Percentiles rank a stretch among this genome's conserved stretches.
Conservation (phyloP, 53 echinoderm and acorn worm genomes). For the Temnopleurus reevesii region DNA sequence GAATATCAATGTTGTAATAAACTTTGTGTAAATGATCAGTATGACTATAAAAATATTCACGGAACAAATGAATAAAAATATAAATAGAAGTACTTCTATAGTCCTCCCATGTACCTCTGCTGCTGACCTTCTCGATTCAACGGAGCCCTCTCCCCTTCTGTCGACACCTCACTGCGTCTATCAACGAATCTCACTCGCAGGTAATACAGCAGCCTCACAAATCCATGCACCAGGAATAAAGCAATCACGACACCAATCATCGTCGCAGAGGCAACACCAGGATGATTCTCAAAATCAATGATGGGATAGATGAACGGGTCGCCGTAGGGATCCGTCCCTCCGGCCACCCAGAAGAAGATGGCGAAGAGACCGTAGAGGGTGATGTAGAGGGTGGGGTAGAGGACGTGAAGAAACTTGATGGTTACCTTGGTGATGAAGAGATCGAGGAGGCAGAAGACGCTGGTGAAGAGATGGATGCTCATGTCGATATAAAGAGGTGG, state of each 20-base stretch:
- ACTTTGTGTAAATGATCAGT: too few species aligned
- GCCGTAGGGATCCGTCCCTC: slow-evolving; percentile 53
- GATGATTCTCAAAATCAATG: slow-evolving; percentile 58
- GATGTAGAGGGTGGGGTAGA: slow-evolving; percentile 62
- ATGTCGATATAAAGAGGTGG: slow-evolving; percentile 66
- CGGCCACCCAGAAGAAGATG: slow-evolving; percentile 71
- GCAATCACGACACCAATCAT: slow-evolving; percentile 40
- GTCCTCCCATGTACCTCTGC: too few species aligned
- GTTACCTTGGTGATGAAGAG: slow-evolving; percentile 64
- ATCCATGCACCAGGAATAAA: slow-evolving; percentile 33
- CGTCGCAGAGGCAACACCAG: slow-evolving; percentile 61
- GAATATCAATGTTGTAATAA: too few species aligned
- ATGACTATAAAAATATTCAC: too few species aligned
- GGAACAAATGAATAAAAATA: too few species aligned
- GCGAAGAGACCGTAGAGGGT: slow-evolving; percentile 58
- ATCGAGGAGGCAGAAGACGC: slow-evolving; percentile 63
- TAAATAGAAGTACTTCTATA: too few species aligned
- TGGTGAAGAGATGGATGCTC: slow-evolving; percentile 68
- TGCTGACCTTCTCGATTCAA: neutral
- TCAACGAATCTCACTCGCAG: slow-evolving; percentile 1
- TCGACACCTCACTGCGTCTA: neutral
- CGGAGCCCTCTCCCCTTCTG: neutral
- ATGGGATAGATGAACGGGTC: slow-evolving; percentile 63
- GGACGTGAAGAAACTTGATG: slow-evolving; percentile 58
- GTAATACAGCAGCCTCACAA: slow-evolving; percentile 63